Evolutionary conservation across 2,113 vertebrate genomes (phyloP).

Genomic region (Pterocles gutturalis): DNA sequence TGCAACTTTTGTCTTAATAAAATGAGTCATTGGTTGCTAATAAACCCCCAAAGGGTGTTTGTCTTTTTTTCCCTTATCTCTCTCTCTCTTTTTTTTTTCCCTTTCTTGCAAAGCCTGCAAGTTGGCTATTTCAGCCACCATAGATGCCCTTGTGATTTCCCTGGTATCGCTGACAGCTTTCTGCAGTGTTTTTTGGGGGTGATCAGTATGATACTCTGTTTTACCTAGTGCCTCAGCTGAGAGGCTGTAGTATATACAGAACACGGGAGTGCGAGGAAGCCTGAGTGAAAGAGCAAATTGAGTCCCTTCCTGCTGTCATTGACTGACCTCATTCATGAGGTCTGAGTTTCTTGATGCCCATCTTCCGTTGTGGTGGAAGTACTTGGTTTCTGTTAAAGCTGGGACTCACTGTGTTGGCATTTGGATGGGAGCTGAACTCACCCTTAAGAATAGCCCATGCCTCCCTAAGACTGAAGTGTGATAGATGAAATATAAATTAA

Average conservation of each 20-base stretch:
- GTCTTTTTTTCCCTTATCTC: too few relatives aligned
- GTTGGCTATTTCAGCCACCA: background rate
- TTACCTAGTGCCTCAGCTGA: background rate
- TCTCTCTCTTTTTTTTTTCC: too few relatives aligned
- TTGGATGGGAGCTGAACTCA: background rate
- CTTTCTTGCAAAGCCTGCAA: background rate
- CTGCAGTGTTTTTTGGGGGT: background rate
- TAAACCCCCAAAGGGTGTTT: background rate
- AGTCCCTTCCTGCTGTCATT: accelerated
- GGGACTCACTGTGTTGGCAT: background rate
- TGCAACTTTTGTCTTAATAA: background rate
- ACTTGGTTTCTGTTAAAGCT: background rate
- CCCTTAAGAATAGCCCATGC: background rate
- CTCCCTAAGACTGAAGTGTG: background rate
- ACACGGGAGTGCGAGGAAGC: background rate
- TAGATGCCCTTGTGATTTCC: background rate
- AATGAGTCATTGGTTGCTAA: background rate
- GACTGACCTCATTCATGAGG: background rate
- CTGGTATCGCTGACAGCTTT: background rate
- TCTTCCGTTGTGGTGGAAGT: background rate
- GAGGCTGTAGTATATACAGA: background rate
- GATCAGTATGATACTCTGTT: background rate
- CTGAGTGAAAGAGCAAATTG: background rate
- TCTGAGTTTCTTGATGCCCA: background rate
- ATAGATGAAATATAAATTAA: background rate